These are phyloP conservation scores for Scomber japonicus DNA, from an alignment of 2,113 vertebrate species.

Conservation along the genomic window DNA sequence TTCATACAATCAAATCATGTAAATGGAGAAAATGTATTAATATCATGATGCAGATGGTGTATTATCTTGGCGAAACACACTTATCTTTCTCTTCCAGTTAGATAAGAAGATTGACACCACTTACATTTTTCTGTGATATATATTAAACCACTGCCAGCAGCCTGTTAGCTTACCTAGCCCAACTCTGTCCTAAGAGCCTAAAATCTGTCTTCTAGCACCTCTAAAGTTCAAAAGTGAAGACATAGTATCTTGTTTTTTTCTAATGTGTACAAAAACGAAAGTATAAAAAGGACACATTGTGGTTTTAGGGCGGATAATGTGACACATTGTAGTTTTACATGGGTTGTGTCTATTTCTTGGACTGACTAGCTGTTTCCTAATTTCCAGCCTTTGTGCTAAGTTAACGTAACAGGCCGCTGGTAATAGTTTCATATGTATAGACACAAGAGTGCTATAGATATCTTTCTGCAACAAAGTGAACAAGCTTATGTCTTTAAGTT, in stretches of 20 bases:
- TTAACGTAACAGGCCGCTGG: background rate
- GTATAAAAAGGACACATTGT: too few species aligned
- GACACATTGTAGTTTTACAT: too few species aligned
- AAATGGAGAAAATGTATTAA: background rate
- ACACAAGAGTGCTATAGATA: too few species aligned
- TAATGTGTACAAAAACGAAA: too few species aligned
- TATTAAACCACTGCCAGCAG: background rate
- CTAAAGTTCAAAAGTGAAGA: too few species aligned
- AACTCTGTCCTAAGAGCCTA: background rate
- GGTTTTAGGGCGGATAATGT: too few species aligned
- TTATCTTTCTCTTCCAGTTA: background rate
- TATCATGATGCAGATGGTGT: background rate
- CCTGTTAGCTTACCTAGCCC: conserved; percentile 3
- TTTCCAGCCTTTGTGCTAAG: too few species aligned
- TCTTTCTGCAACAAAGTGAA: background rate
- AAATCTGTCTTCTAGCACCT: too few species aligned
- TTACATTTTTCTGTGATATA: background rate
- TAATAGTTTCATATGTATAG: too few species aligned
- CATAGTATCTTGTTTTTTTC: too few species aligned
- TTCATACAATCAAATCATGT: background rate
- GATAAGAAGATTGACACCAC: background rate
- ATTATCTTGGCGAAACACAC: background rate
- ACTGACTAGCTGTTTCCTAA: too few species aligned
- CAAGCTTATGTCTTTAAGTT: background rate
- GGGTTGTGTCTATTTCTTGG: too few species aligned